Base-by-base conservation (phyloP, 2,113 vertebrate genomes). In the Platysternon megacephalum region DNA sequence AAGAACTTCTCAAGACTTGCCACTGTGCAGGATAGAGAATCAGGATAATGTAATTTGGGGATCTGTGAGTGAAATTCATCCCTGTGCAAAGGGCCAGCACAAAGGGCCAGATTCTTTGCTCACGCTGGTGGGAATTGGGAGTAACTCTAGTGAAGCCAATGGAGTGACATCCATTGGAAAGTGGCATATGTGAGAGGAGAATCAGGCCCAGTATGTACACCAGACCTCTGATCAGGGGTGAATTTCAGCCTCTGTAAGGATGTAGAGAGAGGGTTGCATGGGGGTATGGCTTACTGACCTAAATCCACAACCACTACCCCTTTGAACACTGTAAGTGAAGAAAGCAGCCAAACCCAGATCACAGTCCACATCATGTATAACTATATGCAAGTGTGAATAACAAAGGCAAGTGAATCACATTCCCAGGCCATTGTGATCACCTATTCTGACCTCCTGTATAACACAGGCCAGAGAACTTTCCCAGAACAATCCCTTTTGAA, bases 341-440 rank as follows among this genome's bases (percentile, higher is more conserved):
- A 76, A 76, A 76, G 61, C 2, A 46, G 14, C 79, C 1, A 48
- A 84, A 39, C 14, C 35, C 61, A 76, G 21, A 76, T 76, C 42
- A 35, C 7, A 3, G 46, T 14, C 58, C 79, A 81, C 1, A 11
- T 39, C 19, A 39, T 2, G 0, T 1, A 88, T 84, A 96, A 80
- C 82, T 93, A 42, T 72, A 32, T 93, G 90, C 26, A 89, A 86
- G 91, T 84, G 79, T 89, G 94, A 96, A 88, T 88, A 92, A 86
- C 53, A 85, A 87, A 91, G 85, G 91, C 0, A 44, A 96, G 93
- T 96, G 95, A 96, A 95, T 97, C 91, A n/a, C 16, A 68, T 68
- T 68, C 16, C 16, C 8, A 68, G 61, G 61, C 61, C 61, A n/a
- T 35, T 68, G 35, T 68, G 61, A 68, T 19, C 35, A 68, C 35